Base-by-base conservation (phyloP, 2,797 vertebrate species). In the Lepidocolaptes lacrymiger region DNA sequence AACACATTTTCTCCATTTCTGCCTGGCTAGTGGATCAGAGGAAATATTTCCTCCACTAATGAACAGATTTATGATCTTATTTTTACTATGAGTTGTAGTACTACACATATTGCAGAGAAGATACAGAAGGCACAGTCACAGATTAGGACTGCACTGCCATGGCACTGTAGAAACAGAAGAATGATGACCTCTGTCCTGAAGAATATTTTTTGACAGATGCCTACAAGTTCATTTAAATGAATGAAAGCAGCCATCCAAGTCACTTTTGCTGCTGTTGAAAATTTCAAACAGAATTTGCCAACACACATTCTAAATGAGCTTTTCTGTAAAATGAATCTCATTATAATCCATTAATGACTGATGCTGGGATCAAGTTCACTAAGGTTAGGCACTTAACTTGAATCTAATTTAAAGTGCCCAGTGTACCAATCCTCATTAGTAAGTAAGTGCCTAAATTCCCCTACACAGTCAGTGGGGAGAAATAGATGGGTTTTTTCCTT, bases 351-450 rank as follows among this genome's bases (percentile, higher is more conserved):
- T 92, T 95, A 93, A 92, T 77, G 78, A 80, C 81, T 85, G 58
- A 91, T 49, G 27, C 34, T 85, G 48, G 68, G 54, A 89, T 92
- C 49, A 85, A 37, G 88, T 94, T 96, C 85, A 91, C 36, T 13
- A 56, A 83, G 79, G 89, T 93, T 93, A 96, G 82, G 37, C 68
- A 89, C n/a, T 96, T 95, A 92, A 87, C 69, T 71, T 85, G 68
- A 75, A 80, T 85, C 43, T 92, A 83, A 83, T 91, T 93, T 93
- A 80, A 87, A 81, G 54, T 0, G 1, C 30, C 74, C 26, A 21
- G 19, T 61, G 27, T 56, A 89, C 49, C 37, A 83, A 74, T 67
- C 36, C n/a, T 96, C 62, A 58, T 93, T 91, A 86, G 27, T 34
- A 51, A 88, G 20, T 58, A 23, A 16, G 1, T 84, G 59, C 54